Conservation (phyloP, 2,797 vertebrate genomes). For the Sebastes itinus region DNA sequence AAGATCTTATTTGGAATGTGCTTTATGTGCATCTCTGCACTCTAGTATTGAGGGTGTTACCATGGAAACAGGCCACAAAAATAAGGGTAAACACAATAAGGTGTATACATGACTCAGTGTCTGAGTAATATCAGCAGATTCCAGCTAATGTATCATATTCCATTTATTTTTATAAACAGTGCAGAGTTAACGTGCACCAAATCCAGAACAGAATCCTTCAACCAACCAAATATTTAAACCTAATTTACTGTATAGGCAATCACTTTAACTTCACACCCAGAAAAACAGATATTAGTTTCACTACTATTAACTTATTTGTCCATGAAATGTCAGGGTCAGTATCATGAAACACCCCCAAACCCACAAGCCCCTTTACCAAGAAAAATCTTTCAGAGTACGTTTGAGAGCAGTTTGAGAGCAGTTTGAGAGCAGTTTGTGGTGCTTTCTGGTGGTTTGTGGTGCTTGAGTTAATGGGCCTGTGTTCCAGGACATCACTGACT, state of each 20-base stretch:
- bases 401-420: neutral
- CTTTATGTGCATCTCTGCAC: slow-evolving; percentile 25
- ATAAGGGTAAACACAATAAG: slow-evolving; percentile 21
- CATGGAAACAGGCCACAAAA: slow-evolving; percentile 34
- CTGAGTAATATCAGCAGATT: neutral
- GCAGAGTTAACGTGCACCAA: neutral
- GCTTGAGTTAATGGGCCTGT: slow-evolving; percentile 3
- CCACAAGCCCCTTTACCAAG: neutral
- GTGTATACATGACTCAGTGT: slow-evolving; percentile 16
- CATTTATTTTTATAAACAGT: neutral
- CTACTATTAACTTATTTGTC: neutral
- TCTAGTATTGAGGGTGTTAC: neutral
- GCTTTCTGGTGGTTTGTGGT: neutral
- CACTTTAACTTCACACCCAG: too few species aligned
- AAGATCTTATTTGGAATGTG: slow-evolving; percentile 22
- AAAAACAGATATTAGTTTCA: neutral
- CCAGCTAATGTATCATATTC: neutral
- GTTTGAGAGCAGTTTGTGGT: neutral
- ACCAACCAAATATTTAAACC: neutral
- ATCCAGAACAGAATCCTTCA: neutral
- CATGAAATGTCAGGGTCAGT: neutral
- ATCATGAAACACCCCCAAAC: neutral
- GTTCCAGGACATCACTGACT: slow-evolving; percentile 10
- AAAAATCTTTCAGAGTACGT: neutral
- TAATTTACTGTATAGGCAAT: too few species aligned